Evolutionary conservation across 2,797 vertebrate species (phyloP).

Genomic region (Sebastes umbrosus): DNA sequence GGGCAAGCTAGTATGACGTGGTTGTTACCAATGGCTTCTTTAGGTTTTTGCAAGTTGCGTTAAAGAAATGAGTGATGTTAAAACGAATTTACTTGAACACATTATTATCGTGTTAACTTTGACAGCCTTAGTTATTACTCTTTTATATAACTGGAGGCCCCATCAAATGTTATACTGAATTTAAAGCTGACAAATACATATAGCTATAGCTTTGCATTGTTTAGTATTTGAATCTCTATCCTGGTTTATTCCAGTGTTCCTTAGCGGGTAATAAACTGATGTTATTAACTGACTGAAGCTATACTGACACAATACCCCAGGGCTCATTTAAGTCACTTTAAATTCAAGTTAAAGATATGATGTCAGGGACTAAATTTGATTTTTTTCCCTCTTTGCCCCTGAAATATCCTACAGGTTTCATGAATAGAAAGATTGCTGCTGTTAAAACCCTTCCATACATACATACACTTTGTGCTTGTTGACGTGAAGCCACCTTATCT

Average conservation of each 20-base stretch:
- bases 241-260: not conserved
- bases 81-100: too few relatives aligned
- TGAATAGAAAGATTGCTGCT: not conserved
- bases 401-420: not conserved
- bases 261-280: not conserved
- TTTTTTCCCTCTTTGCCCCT: not conserved
- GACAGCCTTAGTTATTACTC: not conserved
- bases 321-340: not conserved
- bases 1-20: too few relatives aligned
- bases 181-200: not conserved
- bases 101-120: too few relatives aligned
- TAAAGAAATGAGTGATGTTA: too few relatives aligned
- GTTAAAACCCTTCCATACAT: not conserved
- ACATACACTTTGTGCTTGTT: constrained; percentile 30
- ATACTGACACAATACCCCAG: not conserved
- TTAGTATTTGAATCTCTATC: not conserved
- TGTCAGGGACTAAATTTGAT: not conserved
- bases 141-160: not conserved
- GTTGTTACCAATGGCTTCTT: too few relatives aligned
- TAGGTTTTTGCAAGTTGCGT: too few relatives aligned
- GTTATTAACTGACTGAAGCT: not conserved
- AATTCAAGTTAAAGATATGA: not conserved
- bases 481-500: constrained; percentile 38
- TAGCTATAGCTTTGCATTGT: not conserved
- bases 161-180: not conserved